These are phyloP conservation scores for Spea bombifrons DNA, from an alignment of 2,113 vertebrate species.

Conservation along the genomic window DNA sequence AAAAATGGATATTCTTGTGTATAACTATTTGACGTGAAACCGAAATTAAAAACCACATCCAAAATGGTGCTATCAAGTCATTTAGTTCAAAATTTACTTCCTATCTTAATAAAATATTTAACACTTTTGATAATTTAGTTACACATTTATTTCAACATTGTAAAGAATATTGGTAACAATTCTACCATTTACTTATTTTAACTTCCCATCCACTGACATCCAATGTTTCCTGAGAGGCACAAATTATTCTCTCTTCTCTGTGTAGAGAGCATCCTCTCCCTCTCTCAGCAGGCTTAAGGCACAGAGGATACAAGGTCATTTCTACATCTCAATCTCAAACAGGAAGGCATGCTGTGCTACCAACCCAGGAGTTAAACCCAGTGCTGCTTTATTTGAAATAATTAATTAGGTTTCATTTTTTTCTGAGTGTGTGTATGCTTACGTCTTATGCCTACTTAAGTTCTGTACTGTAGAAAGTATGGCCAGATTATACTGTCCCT, in stretches of 20 bases:
- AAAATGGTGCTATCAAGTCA: too few relatives aligned
- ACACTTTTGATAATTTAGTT: too few relatives aligned
- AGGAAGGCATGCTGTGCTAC: conserved; percentile 44
- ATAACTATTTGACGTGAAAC: too few relatives aligned
- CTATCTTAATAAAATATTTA: too few relatives aligned
- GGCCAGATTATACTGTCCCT: conserved; percentile 44
- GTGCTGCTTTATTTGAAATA: conserved; percentile 40
- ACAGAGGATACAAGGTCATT: conserved; percentile 46
- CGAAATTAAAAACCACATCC: too few relatives aligned
- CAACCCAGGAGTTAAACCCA: conserved; percentile 46
- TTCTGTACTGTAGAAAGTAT: conserved; percentile 46
- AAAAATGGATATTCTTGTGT: too few relatives aligned
- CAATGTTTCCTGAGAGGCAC: conserved; percentile 14
- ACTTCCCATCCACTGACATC: not conserved
- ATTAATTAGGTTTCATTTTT: conserved; percentile 49
- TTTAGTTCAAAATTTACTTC: too few relatives aligned
- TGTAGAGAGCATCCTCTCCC: conserved; percentile 41
- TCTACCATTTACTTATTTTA: not conserved
- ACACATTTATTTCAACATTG: too few relatives aligned
- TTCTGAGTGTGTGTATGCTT: conserved; percentile 40
- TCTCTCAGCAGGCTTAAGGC: conserved; percentile 43
- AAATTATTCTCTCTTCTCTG: conserved; percentile 44
- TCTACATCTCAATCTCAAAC: conserved; percentile 46
- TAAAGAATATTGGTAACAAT: not conserved
- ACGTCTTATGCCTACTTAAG: conserved; percentile 39